Evolutionary conservation across 2,797 vertebrate genomes (phyloP).

Genomic region (Calcarius lapponicus): DNA sequence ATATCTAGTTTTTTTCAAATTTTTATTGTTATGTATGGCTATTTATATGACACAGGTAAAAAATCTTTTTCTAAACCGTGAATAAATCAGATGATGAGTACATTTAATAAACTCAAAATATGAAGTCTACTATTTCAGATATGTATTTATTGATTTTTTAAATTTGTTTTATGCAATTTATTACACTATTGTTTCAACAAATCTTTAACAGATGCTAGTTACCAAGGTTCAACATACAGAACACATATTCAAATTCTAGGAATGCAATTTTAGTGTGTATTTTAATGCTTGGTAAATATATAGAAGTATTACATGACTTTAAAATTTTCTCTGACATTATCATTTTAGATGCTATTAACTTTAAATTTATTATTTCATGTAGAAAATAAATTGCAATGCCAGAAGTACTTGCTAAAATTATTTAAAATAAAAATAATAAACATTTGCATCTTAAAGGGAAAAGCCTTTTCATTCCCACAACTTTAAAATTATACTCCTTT

Average conservation of each 20-base stretch:
- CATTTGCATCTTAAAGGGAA: background rate
- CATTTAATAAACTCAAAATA: background rate
- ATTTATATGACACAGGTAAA: background rate
- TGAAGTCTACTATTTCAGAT: background rate
- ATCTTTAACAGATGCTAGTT: background rate
- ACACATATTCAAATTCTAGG: background rate
- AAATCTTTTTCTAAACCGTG: background rate
- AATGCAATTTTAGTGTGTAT: fast-evolving
- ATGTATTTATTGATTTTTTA: background rate
- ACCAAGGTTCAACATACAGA: background rate
- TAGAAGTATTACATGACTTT: background rate
- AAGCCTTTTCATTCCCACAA: background rate
- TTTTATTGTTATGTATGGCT: background rate
- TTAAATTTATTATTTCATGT: background rate
- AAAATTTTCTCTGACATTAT: background rate
- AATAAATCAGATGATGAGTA: background rate
- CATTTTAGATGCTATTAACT: background rate
- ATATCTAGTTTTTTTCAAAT: background rate
- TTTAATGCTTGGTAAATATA: background rate
- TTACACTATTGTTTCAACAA: background rate
- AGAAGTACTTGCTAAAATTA: background rate
- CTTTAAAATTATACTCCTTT: background rate
- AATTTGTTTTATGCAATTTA: background rate
- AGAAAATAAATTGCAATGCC: background rate
- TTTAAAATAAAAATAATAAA: background rate